phyloP scores from a whole-genome alignment of 2,888 invertebrate species.

The Galerucella pusilla region DNA sequence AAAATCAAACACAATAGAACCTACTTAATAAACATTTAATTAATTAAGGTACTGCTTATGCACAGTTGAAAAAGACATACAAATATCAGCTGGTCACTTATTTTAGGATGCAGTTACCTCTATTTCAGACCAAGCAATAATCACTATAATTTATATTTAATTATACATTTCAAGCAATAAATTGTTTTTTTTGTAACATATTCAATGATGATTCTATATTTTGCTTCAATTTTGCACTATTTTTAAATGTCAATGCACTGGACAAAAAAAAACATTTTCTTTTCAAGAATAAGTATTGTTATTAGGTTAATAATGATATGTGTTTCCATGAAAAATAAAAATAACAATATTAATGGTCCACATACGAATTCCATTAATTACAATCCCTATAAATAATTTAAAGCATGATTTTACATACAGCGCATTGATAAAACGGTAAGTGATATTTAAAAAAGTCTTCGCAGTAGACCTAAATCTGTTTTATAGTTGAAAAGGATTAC shows the following conservation, averaged over 20 bases:
- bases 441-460: background rate
- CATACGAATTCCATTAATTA: background rate
- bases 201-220: background rate
- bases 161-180: background rate
- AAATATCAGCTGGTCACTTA: too few relatives aligned
- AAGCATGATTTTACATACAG: conserved; percentile 4
- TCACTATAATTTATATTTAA: background rate
- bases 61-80: too few relatives aligned
- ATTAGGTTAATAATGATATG: background rate
- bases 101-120: background rate
- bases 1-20: background rate
- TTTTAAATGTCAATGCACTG: background rate
- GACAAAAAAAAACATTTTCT: background rate
- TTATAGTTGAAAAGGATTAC: too few relatives aligned
- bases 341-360: background rate
- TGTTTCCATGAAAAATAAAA: background rate
- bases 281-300: background rate
- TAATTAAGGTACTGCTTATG: background rate
- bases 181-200: background rate
- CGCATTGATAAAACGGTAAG: background rate
- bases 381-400: background rate
- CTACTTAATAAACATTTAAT: background rate
- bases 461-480: too few relatives aligned
- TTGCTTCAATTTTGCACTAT: background rate
- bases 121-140: background rate